Conservation (phyloP, 2,113 vertebrate genomes). For the Tragulus kanchil region DNA sequence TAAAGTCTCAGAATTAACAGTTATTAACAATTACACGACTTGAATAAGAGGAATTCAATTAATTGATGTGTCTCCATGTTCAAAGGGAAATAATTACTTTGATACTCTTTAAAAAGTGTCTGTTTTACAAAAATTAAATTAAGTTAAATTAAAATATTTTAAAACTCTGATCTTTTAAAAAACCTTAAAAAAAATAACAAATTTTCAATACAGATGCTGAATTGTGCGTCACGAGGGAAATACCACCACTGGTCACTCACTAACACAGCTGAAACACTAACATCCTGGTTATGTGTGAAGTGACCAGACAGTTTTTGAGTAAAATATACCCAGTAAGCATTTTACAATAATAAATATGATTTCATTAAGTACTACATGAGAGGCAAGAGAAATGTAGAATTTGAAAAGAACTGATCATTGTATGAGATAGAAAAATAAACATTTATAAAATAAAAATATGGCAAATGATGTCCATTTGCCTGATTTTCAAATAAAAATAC, state of each 20-base stretch:
- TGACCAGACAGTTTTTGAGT: not conserved
- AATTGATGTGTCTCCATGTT: not conserved
- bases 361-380: constrained; percentile 30
- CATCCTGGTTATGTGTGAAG: not conserved
- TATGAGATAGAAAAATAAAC: constrained; percentile 87
- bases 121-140: constrained; percentile 68
- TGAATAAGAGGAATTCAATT: constrained; percentile 30
- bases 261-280: not conserved
- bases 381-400: constrained; percentile 55
- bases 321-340: constrained; percentile 28
- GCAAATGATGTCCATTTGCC: constrained; percentile 70
- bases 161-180: constrained; percentile 63
- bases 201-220: constrained; percentile 60
- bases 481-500: constrained; percentile 78
- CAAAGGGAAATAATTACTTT: constrained; percentile 51
- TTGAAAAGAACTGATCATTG: constrained; percentile 78
- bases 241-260: constrained; percentile 13
- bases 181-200: constrained; percentile 37
- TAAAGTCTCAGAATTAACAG: constrained; percentile 48
- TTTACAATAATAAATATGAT: constrained; percentile 77
- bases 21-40: constrained; percentile 35
- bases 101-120: constrained; percentile 64
- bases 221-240: not conserved
- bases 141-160: constrained; percentile 64
- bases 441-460: constrained; percentile 84